Conservation (phyloP, 2,888 invertebrate species). For the Diloba caeruleocephala region DNA sequence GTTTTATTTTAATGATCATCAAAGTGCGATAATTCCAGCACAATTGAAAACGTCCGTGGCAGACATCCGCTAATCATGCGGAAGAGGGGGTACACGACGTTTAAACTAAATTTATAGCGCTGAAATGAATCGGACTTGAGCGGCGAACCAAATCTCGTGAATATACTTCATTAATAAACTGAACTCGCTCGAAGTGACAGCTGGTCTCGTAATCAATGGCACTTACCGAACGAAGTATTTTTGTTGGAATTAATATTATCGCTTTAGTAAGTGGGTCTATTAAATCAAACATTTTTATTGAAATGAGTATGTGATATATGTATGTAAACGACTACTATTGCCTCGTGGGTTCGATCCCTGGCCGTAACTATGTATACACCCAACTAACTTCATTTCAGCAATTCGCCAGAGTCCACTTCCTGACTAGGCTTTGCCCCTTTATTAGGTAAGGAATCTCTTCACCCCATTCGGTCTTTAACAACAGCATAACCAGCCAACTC, state of each 20-base stretch:
- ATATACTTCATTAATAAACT: slow-evolving; percentile 59
- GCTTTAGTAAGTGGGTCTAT: background rate
- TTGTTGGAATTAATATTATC: background rate
- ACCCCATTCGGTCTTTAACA: no score
- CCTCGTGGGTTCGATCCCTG: no score
- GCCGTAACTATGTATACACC: no score
- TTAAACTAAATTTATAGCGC: slow-evolving; percentile 68
- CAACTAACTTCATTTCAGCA: no score
- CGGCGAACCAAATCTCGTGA: slow-evolving; percentile 51
- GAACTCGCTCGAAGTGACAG: slow-evolving; percentile 56
- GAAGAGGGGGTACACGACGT: slow-evolving; percentile 64
- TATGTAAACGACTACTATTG: no score
- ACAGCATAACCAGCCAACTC: no score
- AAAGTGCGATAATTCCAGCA: slow-evolving; percentile 59
- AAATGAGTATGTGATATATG: no score
- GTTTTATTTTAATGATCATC: slow-evolving; percentile 48
- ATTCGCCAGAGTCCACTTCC: no score
- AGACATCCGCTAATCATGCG: slow-evolving; percentile 72
- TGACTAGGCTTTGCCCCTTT: no score
- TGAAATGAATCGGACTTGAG: slow-evolving; percentile 60
- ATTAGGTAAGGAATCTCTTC: no score
- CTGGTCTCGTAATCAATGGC: slow-evolving; percentile 41
- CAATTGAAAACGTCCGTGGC: slow-evolving; percentile 63
- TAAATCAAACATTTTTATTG: no score
- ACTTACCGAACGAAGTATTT: slow-evolving; percentile 5